Evolutionary conservation across 2,797 vertebrate genomes (phyloP).

Genomic region (Octomys mimax): DNA sequence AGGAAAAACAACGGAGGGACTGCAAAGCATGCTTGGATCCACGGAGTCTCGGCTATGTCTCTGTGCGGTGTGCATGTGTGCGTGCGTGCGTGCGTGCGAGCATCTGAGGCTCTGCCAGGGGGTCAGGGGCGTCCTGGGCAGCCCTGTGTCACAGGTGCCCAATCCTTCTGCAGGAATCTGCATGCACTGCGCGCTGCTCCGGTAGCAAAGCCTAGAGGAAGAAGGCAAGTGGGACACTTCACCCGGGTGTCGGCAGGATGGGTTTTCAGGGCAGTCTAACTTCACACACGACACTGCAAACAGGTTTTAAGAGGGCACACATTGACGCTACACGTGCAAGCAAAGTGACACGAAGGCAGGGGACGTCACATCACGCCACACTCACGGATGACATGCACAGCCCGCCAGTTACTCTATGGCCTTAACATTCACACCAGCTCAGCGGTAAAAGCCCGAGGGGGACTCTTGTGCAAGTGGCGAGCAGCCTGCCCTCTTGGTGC

Average conservation of each 20-base stretch:
- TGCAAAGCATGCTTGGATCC: constrained; percentile 74
- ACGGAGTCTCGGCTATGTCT: constrained; percentile 60
- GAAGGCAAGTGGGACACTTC: constrained; percentile 94
- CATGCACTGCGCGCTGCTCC: constrained; percentile 95
- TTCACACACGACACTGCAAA: constrained; percentile 73
- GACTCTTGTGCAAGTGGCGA: not conserved
- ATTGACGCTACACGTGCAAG: constrained; percentile 71
- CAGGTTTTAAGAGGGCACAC: constrained; percentile 38
- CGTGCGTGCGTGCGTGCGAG: constrained; percentile 81
- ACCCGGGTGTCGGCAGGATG: constrained; percentile 87
- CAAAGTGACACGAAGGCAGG: constrained; percentile 61
- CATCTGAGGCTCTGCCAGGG: constrained; percentile 80
- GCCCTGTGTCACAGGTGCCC: constrained; percentile 93
- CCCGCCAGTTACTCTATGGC: not conserved
- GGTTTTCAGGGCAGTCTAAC: constrained; percentile 56
- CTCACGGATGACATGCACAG: constrained; percentile 67
- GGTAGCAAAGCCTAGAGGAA: constrained; percentile 94
- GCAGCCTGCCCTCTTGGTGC: not conserved
- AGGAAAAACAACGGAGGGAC: constrained; percentile 10
- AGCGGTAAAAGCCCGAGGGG: not conserved
- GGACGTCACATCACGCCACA: constrained; percentile 13
- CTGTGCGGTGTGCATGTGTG: constrained; percentile 57
- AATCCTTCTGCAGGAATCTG: constrained; percentile 96
- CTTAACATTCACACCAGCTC: not conserved
- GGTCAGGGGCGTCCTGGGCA: constrained; percentile 87